Conservation (phyloP, 1,140 invertebrate species). For the Ceratitis capitata region DNA sequence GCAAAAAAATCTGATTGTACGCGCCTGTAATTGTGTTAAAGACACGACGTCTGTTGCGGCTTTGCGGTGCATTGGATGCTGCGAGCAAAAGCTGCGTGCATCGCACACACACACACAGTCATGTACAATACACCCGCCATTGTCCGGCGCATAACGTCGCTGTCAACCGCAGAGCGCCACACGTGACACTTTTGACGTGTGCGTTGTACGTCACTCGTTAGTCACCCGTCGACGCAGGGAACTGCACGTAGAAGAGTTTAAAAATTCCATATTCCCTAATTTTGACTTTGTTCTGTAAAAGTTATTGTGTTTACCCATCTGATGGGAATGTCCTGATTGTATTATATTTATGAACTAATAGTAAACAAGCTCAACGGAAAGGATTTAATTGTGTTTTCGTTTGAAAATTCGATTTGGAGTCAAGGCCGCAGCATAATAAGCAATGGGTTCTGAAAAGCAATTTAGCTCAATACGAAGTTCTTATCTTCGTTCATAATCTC, state of each 20-base stretch:
- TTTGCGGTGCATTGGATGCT: not conserved
- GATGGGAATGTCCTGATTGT: too few relatives aligned
- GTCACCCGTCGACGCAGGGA: not conserved
- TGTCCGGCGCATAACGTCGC: not conserved
- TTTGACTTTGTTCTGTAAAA: not conserved
- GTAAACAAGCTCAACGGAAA: too few relatives aligned
- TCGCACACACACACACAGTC: not conserved
- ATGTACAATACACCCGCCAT: not conserved
- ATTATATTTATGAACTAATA: too few relatives aligned
- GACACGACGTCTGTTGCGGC: not conserved
- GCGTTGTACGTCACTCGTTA: not conserved
- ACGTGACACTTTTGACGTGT: conserved; percentile 27
- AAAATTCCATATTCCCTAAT: not conserved
- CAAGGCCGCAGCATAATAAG: too few relatives aligned
- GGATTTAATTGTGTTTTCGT: too few relatives aligned
- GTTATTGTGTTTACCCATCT: not conserved
- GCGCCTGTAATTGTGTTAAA: not conserved
- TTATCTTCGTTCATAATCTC: too few relatives aligned
- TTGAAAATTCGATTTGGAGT: too few relatives aligned
- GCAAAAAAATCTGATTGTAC: not conserved
- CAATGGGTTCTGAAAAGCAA: too few relatives aligned
- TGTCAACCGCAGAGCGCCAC: conserved; percentile 31
- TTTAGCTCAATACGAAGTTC: too few relatives aligned
- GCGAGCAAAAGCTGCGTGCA: not conserved
- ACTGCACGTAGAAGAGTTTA: not conserved